Conservation (phyloP, 2,888 invertebrate genomes). For the Hirudinaria manillensis region DNA sequence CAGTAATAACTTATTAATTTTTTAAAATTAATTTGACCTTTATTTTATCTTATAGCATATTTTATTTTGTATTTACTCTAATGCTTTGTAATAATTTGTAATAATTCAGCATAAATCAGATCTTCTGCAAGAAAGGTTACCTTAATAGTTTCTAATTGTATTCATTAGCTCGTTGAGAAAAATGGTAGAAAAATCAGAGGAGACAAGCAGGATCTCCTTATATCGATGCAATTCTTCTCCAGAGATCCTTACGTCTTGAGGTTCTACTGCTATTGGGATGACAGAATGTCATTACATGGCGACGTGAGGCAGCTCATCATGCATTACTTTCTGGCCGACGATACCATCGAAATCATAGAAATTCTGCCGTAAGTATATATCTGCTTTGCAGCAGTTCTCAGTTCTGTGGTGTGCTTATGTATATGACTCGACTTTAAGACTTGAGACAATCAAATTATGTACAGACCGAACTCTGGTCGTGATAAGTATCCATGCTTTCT, state of each 20-base stretch:
- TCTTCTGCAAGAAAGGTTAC: neutral
- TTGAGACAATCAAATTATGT: neutral
- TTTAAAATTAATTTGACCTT: no score
- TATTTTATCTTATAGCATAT: no score
- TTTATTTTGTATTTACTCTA: no score
- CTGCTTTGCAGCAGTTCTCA: neutral
- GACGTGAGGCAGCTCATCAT: constrained; percentile 72
- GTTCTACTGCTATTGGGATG: constrained; percentile 86
- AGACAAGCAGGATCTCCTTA: constrained; percentile 3
- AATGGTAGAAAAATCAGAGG: constrained; percentile 14
- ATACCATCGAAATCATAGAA: constrained; percentile 82
- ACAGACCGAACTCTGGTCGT: constrained; percentile 63
- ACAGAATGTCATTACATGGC: constrained; percentile 70
- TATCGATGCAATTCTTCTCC: constrained; percentile 22
- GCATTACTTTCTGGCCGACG: constrained; percentile 79
- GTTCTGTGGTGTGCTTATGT: neutral
- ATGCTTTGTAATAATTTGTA: no score
- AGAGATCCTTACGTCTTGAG: constrained; percentile 26
- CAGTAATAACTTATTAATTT: neutral
- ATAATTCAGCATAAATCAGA: neutral
- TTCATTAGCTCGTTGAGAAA: constrained; percentile 17
- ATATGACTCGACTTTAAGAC: neutral
- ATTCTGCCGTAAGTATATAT: constrained; percentile 53
- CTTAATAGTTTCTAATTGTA: neutral
- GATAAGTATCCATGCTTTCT: constrained; percentile 70